phyloP scores from a whole-genome alignment of 2,888 invertebrate species.

The Epirrhoe alternata region DNA sequence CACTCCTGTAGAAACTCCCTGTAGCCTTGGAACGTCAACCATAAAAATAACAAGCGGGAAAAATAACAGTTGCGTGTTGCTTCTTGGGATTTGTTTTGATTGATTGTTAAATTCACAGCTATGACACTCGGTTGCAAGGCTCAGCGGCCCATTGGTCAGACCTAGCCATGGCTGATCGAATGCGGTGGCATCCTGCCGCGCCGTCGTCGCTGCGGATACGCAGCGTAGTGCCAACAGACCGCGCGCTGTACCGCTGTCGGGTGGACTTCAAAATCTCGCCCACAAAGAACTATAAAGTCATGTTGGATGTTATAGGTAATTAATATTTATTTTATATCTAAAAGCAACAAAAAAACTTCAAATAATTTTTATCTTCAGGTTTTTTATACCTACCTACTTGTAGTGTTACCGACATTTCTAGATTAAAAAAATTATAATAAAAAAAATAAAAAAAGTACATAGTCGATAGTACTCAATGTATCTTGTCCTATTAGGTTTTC shows the following conservation, averaged over 20 bases:
- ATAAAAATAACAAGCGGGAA: not conserved
- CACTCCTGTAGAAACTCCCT: not conserved
- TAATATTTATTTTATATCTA: too few species aligned
- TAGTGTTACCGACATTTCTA: not conserved
- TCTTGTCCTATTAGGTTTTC: not conserved
- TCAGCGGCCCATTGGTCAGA: constrained; percentile 90
- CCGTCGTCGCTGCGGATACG: constrained; percentile 89
- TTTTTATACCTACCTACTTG: too few species aligned
- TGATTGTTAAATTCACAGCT: not conserved
- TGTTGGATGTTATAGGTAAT: constrained; percentile 91
- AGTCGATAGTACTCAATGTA: not conserved
- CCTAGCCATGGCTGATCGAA: constrained; percentile 86
- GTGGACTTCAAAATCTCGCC: constrained; percentile 93
- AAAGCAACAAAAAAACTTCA: too few species aligned
- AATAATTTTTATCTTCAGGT: too few species aligned
- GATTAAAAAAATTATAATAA: not conserved
- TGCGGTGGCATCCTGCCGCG: constrained; percentile 87
- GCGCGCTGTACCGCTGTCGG: constrained; percentile 91
- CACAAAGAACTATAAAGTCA: constrained; percentile 90
- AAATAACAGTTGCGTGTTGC: not conserved
- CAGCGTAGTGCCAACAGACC: constrained; percentile 89
- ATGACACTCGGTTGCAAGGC: constrained; percentile 67
- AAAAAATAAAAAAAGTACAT: not conserved
- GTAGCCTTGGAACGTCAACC: not conserved
- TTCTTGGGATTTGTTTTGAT: not conserved